Evolutionary conservation across 2,888 invertebrate species (phyloP), one percentile per base, ranked within the genome.

Genomic region (Hypomecis atomaria): DNA sequence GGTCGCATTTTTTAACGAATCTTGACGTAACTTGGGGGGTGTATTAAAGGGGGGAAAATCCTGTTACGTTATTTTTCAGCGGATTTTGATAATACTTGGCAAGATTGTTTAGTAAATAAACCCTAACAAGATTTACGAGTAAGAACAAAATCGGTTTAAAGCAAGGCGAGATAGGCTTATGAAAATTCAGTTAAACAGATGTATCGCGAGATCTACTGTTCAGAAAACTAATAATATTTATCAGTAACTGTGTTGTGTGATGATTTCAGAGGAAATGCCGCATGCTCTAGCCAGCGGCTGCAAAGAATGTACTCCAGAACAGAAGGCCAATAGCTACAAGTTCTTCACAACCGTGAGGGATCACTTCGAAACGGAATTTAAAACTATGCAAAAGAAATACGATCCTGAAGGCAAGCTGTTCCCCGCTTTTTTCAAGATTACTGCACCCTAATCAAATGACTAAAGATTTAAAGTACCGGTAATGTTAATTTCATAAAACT

Each of bases 341-440:
- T 54, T 54, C 43, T 11, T 54, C 5, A 5, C 5, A 2, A 11
- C 34, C 10, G 34, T 43, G 4, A 11, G 43, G 11, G 36, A 34
- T 0, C 1, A 43, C 36, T 44, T 43, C 54, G 11, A 11, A 0
- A 11, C 11, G 0, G 34, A 54, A n/a, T 54, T 34, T 13, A 11
- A 34, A 34, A 11, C 0, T 36, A 5, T 54, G 43, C 42, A 13
- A 8, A 11, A 43, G 43, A 54, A 11, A 7, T 45, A 9, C 11
- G 55, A 56, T n/a, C 37, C 55, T 8, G 37, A 56, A 9, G 38
- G 45, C 10, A 56, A 56, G 38, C 10, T 56, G 10, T 56, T 56
- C 55, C 13, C 37, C 4, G 45, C 45, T 13, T 42, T 56, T 3
- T 3, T 6, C 0, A 6, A 9, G 13, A 23, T 23, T 23, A 23